A percentile compares a stretch with the other conserved stretches of the same genome.
Conservation (phyloP, 2,113 vertebrate genomes). For the Gobius niger region DNA sequence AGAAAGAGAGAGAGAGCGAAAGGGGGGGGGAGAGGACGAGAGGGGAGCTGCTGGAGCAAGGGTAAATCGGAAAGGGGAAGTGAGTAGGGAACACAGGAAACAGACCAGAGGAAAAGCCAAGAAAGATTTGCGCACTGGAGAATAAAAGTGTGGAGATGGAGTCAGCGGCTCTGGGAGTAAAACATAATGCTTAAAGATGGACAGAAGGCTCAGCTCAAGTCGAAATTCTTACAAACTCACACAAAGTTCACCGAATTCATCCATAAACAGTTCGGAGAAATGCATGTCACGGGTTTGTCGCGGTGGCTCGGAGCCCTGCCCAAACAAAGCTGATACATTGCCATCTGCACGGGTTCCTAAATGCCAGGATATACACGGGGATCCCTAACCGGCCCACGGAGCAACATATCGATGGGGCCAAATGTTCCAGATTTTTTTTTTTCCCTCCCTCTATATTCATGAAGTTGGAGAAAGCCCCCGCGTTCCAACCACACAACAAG, state of each 20-base stretch:
- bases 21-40: conserved; percentile 24
- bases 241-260: conserved; percentile 14
- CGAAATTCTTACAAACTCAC: neutral
- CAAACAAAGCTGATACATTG: conserved; percentile 54
- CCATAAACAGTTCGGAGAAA: conserved; percentile 27
- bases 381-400: conserved; percentile 38
- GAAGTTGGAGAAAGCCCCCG: conserved; percentile 23
- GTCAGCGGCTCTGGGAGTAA: conserved; percentile 22
- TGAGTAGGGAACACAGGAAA: conserved; percentile 12
- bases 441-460: conserved; percentile 18
- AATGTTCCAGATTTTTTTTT: conserved; percentile 31
- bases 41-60: conserved; percentile 50
- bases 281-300: conserved; percentile 42
- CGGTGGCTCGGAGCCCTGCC: conserved; percentile 41
- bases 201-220: conserved; percentile 6
- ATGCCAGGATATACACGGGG: conserved; percentile 48
- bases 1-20: conserved; percentile 55
- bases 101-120: conserved; percentile 45
- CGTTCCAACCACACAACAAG: conserved; percentile 35
- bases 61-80: conserved; percentile 43
- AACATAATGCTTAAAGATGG: conserved; percentile 29
- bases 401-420: conserved; percentile 35
- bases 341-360: conserved; percentile 53
- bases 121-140: conserved; percentile 41
- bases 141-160: conserved; percentile 43